Evolutionary conservation across 1,140 invertebrate species (phyloP).

Genomic region (Diprion similis): DNA sequence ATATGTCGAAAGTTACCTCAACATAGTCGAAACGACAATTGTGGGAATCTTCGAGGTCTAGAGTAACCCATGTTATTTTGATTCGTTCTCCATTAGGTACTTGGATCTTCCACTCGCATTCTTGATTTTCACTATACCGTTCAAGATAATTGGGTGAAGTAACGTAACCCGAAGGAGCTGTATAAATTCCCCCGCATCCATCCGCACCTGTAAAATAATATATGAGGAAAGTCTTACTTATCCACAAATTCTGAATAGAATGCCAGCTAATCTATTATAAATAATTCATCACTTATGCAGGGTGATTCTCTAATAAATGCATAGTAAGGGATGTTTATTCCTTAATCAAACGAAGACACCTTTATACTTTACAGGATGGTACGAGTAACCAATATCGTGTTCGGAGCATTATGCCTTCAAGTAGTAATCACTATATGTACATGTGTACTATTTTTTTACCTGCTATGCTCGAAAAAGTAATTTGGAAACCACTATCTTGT

Average conservation of each 20-base stretch:
- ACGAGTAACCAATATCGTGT: too few relatives aligned
- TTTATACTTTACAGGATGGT: too few relatives aligned
- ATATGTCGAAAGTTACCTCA: slow-evolving; percentile 53
- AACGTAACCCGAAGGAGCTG: slow-evolving; percentile 69
- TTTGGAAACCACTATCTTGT: slow-evolving; percentile 78
- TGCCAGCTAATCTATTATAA: too few relatives aligned
- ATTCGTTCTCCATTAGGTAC: slow-evolving; percentile 68
- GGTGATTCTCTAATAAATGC: too few relatives aligned
- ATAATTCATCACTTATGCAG: too few relatives aligned
- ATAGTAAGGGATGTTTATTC: too few relatives aligned
- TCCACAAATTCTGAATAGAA: not conserved
- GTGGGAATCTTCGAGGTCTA: slow-evolving; percentile 68
- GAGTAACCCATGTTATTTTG: slow-evolving; percentile 68
- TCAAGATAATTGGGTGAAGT: slow-evolving; percentile 67
- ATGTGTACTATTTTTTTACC: slow-evolving; percentile 54
- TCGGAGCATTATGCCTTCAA: too few relatives aligned
- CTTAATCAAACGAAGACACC: too few relatives aligned
- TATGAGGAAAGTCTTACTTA: not conserved
- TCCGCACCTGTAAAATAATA: too few relatives aligned
- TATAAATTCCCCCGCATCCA: slow-evolving; percentile 84
- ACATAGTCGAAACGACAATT: slow-evolving; percentile 74
- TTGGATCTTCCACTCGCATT: slow-evolving; percentile 82
- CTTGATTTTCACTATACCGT: slow-evolving; percentile 66
- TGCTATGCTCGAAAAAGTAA: slow-evolving; percentile 74
- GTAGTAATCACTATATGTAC: too few relatives aligned